A percentile compares a stretch with the other conserved stretches of the same genome.
These are phyloP conservation scores for Paramuricea clavata DNA, from an alignment of 92 coral and sea anemone species.

Conservation along the genomic window DNA sequence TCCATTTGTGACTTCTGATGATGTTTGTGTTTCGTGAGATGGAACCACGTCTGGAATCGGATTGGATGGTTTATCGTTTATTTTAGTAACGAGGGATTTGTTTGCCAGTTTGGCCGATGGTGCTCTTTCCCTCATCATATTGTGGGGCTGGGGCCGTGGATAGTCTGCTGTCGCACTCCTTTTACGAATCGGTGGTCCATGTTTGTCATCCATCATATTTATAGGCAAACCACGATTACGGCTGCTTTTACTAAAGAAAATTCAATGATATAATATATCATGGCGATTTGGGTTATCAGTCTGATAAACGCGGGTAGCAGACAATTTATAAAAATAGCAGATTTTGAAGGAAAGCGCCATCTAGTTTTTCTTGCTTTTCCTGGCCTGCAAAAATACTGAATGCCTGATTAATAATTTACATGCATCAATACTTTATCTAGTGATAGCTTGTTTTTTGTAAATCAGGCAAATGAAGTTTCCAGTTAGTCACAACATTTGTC, in stretches of 20 bases:
- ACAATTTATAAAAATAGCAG: too few species aligned
- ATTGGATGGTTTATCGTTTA: background rate
- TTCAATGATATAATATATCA: background rate
- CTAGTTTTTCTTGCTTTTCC: too few species aligned
- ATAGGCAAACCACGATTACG: background rate
- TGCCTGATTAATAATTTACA: too few species aligned
- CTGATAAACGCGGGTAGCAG: too few species aligned
- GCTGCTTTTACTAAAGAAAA: background rate
- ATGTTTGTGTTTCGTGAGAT: constrained; percentile 6
- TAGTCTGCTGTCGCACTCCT: constrained; percentile 3
- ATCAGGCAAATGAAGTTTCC: too few species aligned
- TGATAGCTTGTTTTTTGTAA: too few species aligned
- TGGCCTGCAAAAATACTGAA: too few species aligned
- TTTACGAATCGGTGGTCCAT: constrained; percentile 2
- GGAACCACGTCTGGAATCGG: constrained; percentile 15
- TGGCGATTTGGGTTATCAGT: too few species aligned
- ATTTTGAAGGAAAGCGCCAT: too few species aligned
- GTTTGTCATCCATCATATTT: background rate
- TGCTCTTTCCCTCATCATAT: background rate
- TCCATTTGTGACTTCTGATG: background rate
- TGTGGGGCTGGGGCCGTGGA: background rate
- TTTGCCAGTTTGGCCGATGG: constrained; percentile 14
- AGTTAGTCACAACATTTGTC: too few species aligned
- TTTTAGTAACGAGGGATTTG: constrained; percentile 20
- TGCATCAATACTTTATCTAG: too few species aligned